These are phyloP conservation scores for Anhinga rufa DNA, from an alignment of 2,113 vertebrate species.

Conservation along the genomic window DNA sequence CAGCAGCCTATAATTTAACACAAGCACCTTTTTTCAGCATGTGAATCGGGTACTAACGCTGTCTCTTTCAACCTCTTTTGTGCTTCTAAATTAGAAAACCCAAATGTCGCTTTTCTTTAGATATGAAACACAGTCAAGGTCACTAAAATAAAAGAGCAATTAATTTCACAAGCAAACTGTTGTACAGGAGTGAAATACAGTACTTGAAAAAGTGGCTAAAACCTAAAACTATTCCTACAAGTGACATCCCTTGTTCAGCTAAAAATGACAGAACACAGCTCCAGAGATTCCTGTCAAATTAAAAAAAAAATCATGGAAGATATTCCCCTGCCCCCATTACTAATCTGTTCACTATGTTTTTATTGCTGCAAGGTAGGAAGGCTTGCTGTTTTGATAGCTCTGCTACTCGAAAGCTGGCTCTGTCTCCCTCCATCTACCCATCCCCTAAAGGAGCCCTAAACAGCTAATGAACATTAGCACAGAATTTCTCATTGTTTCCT, in stretches of 20 bases:
- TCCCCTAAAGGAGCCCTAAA: not conserved
- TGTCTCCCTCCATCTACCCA: not conserved
- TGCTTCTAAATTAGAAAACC: constrained; percentile 71
- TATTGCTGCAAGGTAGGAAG: not conserved
- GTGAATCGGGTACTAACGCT: not conserved
- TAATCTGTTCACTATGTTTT: not conserved
- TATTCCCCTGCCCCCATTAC: too few relatives aligned
- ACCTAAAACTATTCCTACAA: not conserved
- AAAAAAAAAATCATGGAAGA: not conserved
- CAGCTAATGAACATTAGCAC: not conserved
- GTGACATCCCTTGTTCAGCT: not conserved
- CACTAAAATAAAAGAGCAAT: constrained; percentile 63
- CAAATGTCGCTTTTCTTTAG: constrained; percentile 38
- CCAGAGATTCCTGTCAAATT: not conserved
- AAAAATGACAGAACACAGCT: not conserved
- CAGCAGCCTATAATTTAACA: constrained; percentile 43
- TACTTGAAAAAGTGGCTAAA: not conserved
- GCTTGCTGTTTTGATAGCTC: not conserved
- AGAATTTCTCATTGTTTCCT: not conserved
- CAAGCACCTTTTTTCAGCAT: not conserved
- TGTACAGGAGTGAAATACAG: not conserved
- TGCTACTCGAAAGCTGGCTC: not conserved
- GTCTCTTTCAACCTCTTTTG: constrained; percentile 44
- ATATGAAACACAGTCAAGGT: constrained; percentile 51
- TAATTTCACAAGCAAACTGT: constrained; percentile 49